A percentile compares a stretch with the other conserved stretches of the same genome.
Evolutionary conservation across 2,797 vertebrate genomes (phyloP).

Genomic region (Selene dorsalis): DNA sequence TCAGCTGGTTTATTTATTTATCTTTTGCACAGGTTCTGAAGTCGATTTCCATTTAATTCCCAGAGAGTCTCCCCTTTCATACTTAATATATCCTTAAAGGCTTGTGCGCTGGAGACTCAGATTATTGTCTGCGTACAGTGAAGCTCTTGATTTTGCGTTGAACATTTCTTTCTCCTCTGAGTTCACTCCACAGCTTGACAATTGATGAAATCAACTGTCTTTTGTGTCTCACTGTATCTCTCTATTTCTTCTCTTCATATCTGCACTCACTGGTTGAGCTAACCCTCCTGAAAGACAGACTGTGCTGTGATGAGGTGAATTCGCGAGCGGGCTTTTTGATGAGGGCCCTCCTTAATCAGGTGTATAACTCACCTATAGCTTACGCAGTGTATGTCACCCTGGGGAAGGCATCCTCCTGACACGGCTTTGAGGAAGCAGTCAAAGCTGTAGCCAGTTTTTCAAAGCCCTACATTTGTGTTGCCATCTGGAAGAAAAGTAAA

Average conservation of each 20-base stretch:
- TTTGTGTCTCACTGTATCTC: constrained; percentile 19
- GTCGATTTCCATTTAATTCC: constrained; percentile 27
- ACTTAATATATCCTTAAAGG: constrained; percentile 27
- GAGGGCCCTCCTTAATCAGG: constrained; percentile 20
- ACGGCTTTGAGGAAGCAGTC: constrained; percentile 35
- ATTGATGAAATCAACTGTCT: constrained; percentile 21
- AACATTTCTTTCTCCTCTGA: constrained; percentile 22
- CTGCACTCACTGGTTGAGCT: constrained; percentile 5
- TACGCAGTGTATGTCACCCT: neutral
- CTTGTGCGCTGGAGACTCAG: constrained; percentile 14
- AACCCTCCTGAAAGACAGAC: neutral
- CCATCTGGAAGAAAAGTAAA: constrained; percentile 36
- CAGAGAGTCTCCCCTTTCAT: constrained; percentile 17
- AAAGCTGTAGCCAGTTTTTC: constrained; percentile 28
- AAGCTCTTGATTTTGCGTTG: constrained; percentile 22
- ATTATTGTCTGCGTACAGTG: constrained; percentile 2
- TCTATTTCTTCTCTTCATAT: neutral
- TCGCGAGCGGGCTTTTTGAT: constrained; percentile 25
- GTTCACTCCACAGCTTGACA: constrained; percentile 24
- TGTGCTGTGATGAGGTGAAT: neutral
- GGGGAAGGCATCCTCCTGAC: constrained; percentile 25
- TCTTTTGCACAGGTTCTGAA: constrained; percentile 15
- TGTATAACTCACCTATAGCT: neutral
- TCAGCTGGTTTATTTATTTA: neutral
- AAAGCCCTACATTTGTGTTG: constrained; percentile 7